Evolutionary conservation across 2,888 invertebrate species (phyloP).

Genomic region (Tachina lurida): DNA sequence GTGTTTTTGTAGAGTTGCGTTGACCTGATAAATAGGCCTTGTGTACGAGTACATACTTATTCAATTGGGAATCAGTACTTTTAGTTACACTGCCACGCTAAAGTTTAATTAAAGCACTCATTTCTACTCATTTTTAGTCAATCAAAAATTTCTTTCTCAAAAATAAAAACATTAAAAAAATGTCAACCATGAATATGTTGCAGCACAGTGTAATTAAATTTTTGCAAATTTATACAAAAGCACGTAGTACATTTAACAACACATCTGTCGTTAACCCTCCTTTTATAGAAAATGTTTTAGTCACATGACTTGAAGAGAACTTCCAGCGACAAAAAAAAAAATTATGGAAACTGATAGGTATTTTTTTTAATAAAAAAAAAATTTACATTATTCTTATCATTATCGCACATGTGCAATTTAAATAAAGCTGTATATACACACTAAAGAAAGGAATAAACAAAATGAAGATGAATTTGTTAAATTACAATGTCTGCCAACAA

Average conservation of each 20-base stretch:
- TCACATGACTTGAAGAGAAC: constrained; percentile 60
- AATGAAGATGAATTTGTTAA: neutral
- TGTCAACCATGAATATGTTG: neutral
- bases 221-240: neutral
- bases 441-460: neutral
- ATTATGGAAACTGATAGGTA: constrained; percentile 25
- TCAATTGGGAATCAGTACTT: too few species aligned
- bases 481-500: neutral
- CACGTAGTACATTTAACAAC: neutral
- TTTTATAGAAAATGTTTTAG: constrained; percentile 27
- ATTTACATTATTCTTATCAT: constrained; percentile 50
- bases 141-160: too few species aligned
- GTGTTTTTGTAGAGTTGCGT: too few species aligned
- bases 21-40: too few species aligned
- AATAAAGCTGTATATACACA: constrained; percentile 43
- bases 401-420: constrained; percentile 54
- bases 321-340: neutral
- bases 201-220: neutral
- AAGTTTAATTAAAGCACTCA: too few species aligned
- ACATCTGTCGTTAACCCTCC: neutral
- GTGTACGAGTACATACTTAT: too few species aligned
- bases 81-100: too few species aligned
- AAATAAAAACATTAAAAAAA: too few species aligned
- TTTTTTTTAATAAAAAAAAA: neutral
- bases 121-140: too few species aligned